Percentiles rank a stretch among this genome's conserved stretches.
Evolutionary conservation across 2,888 invertebrate genomes (phyloP).

Genomic region (Diachrysia chrysitis): DNA sequence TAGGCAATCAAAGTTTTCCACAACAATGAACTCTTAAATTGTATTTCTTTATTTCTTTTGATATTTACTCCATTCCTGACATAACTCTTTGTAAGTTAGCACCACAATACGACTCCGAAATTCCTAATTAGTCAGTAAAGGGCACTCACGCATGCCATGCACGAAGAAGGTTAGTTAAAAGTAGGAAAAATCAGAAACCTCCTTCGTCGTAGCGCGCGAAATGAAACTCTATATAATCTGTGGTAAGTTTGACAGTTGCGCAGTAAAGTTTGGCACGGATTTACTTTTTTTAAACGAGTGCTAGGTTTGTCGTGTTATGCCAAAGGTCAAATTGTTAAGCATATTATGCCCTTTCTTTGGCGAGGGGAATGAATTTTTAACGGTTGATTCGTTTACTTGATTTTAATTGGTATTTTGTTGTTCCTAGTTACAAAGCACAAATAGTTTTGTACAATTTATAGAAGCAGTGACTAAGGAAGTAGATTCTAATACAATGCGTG

Average conservation of each 20-base stretch:
- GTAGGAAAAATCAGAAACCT: constrained; percentile 54
- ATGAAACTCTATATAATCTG: constrained; percentile 40
- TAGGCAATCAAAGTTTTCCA: background rate
- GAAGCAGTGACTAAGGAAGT: background rate
- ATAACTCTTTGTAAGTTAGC: constrained; percentile 54
- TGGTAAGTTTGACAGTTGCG: constrained; percentile 54
- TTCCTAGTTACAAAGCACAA: constrained; percentile 13
- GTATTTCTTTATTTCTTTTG: constrained; percentile 53
- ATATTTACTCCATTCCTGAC: constrained; percentile 53
- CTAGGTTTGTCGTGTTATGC: constrained; percentile 75
- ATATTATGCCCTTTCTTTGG: constrained; percentile 61
- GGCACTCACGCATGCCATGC: constrained; percentile 73
- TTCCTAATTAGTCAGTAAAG: constrained; percentile 74
- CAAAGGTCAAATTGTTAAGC: constrained; percentile 75
- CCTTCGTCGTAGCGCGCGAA: constrained; percentile 37
- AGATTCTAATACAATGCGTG: background rate
- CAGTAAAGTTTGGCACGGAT: constrained; percentile 37
- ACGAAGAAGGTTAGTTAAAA: constrained; percentile 66
- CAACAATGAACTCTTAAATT: constrained; percentile 27
- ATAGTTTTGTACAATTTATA: background rate
- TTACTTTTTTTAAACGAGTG: constrained; percentile 65
- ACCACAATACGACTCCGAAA: constrained; percentile 57
- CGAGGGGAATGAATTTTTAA: constrained; percentile 51
- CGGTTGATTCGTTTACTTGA: constrained; percentile 27
- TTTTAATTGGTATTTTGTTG: constrained; percentile 40